phyloP scores from a whole-genome alignment of 2,113 vertebrate genomes.

The Campylomormyrus numenius region DNA sequence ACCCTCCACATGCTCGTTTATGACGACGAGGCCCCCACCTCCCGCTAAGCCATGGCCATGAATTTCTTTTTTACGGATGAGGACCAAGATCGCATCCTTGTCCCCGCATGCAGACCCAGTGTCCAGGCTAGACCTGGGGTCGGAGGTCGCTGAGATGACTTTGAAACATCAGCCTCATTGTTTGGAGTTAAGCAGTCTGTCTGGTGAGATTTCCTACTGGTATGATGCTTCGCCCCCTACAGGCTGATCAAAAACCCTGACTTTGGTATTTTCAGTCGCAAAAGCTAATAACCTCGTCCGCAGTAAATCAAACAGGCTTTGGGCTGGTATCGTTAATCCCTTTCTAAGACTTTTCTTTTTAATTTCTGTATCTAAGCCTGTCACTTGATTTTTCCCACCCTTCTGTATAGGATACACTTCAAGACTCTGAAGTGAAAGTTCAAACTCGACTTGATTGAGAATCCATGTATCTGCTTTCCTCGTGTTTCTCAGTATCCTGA shows the following conservation, averaged over 20 bases:
- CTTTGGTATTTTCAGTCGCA: neutral
- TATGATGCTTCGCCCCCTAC: neutral
- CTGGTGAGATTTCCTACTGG: neutral
- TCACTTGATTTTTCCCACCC: neutral
- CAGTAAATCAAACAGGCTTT: neutral
- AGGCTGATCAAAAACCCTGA: neutral
- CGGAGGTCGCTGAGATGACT: neutral
- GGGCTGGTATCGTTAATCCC: neutral
- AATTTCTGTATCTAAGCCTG: neutral
- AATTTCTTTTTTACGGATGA: neutral
- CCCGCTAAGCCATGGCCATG: neutral
- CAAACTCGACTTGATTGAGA: neutral
- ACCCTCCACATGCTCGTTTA: neutral
- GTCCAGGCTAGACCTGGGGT: neutral
- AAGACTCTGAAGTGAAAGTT: neutral
- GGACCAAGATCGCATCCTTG: neutral
- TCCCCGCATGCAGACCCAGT: neutral
- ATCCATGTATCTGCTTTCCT: neutral
- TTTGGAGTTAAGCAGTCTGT: neutral
- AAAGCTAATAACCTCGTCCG: neutral
- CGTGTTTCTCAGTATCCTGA: neutral
- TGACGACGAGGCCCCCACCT: neutral
- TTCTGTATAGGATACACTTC: neutral
- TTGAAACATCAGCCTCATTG: neutral
- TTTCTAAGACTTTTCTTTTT: neutral